Evolutionary conservation across 2,113 vertebrate species (phyloP), one percentile per base, ranked within the genome.

Genomic region (Channa maculata): DNA sequence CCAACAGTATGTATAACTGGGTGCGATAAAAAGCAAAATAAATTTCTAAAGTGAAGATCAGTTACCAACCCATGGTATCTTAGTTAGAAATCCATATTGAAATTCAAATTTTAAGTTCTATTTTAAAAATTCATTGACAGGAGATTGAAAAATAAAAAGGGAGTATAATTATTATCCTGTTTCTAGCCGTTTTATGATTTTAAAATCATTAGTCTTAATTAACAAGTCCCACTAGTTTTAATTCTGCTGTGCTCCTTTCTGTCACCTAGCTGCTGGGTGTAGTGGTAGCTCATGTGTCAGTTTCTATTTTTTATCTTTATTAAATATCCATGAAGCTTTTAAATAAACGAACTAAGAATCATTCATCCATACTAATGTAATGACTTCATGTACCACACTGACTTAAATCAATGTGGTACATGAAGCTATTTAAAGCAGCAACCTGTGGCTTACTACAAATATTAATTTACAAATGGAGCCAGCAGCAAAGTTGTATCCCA

Each of bases 311-410:
- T 52, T 15, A 76, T 62, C 43, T 55, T 71, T 43, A 68, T 52
- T 66, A 59, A 12, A 65, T 59, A 34, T 58, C 48, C 36, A 57
- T 79, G 24, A 46, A 63, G 38, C n/a, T 6, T 44, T 62, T 65
- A 8, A 49, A 67, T 43, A 15, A 43, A 65, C 65, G 13, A 55
- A 54, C 44, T 70, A n/a, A 14, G 13, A 34, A 15, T 41, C 41
- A 68, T 58, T 58, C 69, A 45, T 58, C 52, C 53, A 73, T 46
- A 73, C 44, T 63, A 65, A 88, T 14, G 24, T 71, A 12, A 37
- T 65, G 34, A 67, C 24, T 24, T 24, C 24, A 24, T 24, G 24
- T 24, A 24, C 24, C 24, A 24, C 24, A 24, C 24, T 8, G 41
- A 59, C 12, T 50, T 53, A 33, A 60, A 62, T 10, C 14, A 24